A percentile compares a stretch with the other conserved stretches of the same genome.
These are phyloP conservation scores for Chrysaora quinquecirrha DNA, from an alignment of 30 jellyfish, hydroid and myxozoan genomes.

Conservation along the genomic window DNA sequence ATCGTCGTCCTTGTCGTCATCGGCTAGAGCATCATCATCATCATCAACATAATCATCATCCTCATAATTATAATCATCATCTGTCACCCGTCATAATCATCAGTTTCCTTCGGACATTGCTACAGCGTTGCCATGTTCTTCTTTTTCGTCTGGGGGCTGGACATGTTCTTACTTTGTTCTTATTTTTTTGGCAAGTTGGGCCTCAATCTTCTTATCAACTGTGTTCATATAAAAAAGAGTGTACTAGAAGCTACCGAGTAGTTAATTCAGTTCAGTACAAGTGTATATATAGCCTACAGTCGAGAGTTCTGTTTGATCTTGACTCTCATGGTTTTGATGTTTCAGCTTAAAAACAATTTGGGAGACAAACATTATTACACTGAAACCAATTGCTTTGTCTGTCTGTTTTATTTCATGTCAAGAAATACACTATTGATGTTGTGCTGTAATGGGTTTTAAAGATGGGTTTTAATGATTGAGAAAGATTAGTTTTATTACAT, in stretches of 20 bases:
- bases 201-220: too few relatives aligned
- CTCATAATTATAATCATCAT: too few relatives aligned
- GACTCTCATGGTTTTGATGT: background rate
- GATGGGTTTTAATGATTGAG: background rate
- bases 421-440: background rate
- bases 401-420: background rate
- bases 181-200: too few relatives aligned
- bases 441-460: background rate
- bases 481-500: background rate
- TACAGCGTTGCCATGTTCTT: too few relatives aligned
- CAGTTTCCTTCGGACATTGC: too few relatives aligned
- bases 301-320: background rate
- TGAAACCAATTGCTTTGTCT: background rate
- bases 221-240: too few relatives aligned
- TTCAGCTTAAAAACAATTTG: background rate
- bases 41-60: too few relatives aligned
- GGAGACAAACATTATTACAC: background rate
- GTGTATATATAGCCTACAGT: background rate
- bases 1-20: background rate
- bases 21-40: too few relatives aligned
- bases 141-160: too few relatives aligned
- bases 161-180: too few relatives aligned
- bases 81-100: background rate
- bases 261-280: background rate
- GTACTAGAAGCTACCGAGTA: background rate